Conservation (phyloP, 2,797 vertebrate species). For the Enteromius trimaculatus region DNA sequence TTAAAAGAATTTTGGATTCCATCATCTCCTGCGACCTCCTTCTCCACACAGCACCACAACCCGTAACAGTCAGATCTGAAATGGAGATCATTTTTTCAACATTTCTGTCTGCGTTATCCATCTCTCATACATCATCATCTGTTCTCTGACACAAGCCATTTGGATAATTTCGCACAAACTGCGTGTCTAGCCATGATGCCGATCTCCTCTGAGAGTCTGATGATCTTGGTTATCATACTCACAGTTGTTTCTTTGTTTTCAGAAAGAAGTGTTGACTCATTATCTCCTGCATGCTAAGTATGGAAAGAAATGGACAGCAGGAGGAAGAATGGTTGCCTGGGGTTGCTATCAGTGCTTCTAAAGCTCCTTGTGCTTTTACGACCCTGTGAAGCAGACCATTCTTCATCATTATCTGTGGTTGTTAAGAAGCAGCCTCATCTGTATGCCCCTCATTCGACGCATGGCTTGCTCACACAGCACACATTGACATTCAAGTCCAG, state of each 20-base stretch:
- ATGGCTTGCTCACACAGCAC: constrained; percentile 59
- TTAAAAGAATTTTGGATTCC: no score
- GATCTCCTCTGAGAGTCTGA: constrained; percentile 38
- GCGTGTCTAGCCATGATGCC: constrained; percentile 34
- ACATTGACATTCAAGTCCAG: constrained; percentile 64
- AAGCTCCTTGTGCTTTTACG: constrained; percentile 66
- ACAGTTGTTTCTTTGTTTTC: constrained; percentile 42
- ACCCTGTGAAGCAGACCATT: constrained; percentile 65
- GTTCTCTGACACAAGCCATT: constrained; percentile 48
- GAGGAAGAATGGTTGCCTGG: constrained; percentile 62
- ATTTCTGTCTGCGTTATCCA: constrained; percentile 41
- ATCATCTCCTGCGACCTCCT: no score
- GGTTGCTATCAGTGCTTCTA: constrained; percentile 61
- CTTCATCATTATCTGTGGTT: constrained; percentile 68
- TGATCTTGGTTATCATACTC: constrained; percentile 47
- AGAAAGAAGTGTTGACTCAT: constrained; percentile 52
- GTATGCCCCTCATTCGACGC: constrained; percentile 63
- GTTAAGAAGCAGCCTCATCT: constrained; percentile 64
- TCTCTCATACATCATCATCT: constrained; percentile 47
- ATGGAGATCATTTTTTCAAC: constrained; percentile 50
- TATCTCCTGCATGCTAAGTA: constrained; percentile 57
- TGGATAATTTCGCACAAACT: constrained; percentile 31
- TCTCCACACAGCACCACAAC: no score
- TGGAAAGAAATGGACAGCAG: constrained; percentile 56
- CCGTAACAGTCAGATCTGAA: constrained; percentile 24